A percentile compares a stretch with the other conserved stretches of the same genome.
phyloP scores from a whole-genome alignment of 2,888 invertebrate genomes.

The Scaptomyza reducta region DNA sequence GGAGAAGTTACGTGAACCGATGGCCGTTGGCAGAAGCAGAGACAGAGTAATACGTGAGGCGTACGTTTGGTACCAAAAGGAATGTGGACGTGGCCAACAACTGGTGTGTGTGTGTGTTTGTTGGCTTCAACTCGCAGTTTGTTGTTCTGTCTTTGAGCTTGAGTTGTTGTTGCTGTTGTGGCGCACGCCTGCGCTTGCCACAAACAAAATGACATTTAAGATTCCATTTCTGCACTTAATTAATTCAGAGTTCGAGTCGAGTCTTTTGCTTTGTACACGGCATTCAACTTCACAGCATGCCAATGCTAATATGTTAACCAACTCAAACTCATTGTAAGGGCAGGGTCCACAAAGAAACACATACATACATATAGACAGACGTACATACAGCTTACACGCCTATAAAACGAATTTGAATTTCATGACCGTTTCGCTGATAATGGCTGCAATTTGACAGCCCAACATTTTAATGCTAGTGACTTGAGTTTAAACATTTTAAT shows the following conservation, averaged over 20 bases:
- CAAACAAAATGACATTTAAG: slow-evolving; percentile 48
- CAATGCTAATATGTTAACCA: slow-evolving; percentile 36
- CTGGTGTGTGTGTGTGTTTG: slow-evolving; percentile 2
- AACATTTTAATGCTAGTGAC: slow-evolving; percentile 37
- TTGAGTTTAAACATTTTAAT: slow-evolving; percentile 30
- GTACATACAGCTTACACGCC: neutral
- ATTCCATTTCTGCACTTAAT: slow-evolving; percentile 55
- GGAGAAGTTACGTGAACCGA: slow-evolving; percentile 27
- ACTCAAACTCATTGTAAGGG: slow-evolving; percentile 33
- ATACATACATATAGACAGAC: no score
- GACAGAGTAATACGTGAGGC: slow-evolving; percentile 39
- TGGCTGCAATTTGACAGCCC: slow-evolving; percentile 53
- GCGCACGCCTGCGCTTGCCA: slow-evolving; percentile 45
- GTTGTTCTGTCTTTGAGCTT: slow-evolving; percentile 10
- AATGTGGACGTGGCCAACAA: slow-evolving; percentile 61
- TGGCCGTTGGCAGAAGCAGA: slow-evolving; percentile 32
- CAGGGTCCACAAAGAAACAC: slow-evolving; percentile 24
- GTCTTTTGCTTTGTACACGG: slow-evolving; percentile 29
- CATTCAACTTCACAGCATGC: slow-evolving; percentile 61
- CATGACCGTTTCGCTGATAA: slow-evolving; percentile 32
- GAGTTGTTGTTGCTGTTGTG: slow-evolving; percentile 8
- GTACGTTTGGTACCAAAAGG: slow-evolving; percentile 29
- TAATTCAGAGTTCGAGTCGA: slow-evolving; percentile 57
- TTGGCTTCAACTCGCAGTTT: slow-evolving; percentile 10
- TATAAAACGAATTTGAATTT: slow-evolving; percentile 32